These are phyloP conservation scores for Onychomys arenicola DNA, from an alignment of 2,797 vertebrate species.

Conservation along the genomic window DNA sequence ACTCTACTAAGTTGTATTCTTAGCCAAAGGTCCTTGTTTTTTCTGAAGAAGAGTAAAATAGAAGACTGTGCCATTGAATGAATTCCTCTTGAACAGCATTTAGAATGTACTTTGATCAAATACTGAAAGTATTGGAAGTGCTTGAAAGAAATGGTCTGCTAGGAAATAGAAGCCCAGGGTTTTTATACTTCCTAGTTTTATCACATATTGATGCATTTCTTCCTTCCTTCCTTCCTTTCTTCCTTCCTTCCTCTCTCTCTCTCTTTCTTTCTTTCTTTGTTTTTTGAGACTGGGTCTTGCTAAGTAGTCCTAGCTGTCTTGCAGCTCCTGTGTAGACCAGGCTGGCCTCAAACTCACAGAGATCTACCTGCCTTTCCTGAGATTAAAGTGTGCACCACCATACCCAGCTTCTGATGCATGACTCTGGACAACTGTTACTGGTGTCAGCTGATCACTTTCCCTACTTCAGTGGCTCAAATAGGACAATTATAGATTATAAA, in stretches of 20 bases:
- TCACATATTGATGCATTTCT: neutral
- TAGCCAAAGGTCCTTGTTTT: neutral
- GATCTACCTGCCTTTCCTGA: neutral
- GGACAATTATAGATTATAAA: neutral
- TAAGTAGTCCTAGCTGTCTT: neutral
- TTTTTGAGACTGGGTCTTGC: neutral
- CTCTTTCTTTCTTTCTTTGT: no score
- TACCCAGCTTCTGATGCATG: neutral
- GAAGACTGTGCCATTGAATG: neutral
- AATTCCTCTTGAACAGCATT: neutral
- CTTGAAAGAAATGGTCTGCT: neutral
- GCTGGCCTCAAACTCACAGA: neutral
- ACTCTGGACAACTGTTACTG: neutral
- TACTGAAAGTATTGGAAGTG: neutral
- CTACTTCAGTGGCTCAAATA: neutral
- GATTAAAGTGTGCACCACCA: neutral
- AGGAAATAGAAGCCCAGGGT: neutral
- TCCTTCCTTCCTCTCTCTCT: no score
- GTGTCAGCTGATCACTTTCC: neutral
- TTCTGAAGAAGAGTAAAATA: constrained; percentile 29
- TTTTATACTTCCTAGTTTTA: neutral
- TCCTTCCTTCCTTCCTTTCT: no score
- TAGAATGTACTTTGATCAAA: neutral
- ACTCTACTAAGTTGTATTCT: neutral
- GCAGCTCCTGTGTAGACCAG: neutral